Percentiles rank a stretch among this genome's conserved stretches.
Conservation (phyloP, 2,113 vertebrate genomes). For the Cynocephalus volans region DNA sequence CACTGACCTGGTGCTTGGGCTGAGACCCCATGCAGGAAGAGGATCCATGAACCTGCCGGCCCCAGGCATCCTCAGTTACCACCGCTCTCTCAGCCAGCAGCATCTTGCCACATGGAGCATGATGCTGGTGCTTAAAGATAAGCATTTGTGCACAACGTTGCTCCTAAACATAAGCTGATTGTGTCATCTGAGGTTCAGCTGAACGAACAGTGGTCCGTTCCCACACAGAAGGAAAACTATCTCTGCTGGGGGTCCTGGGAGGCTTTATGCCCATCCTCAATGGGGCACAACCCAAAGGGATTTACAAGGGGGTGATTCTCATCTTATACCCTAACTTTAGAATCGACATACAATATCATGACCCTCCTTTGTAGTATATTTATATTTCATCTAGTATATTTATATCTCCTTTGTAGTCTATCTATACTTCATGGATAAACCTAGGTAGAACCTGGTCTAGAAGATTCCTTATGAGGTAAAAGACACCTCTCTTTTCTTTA, state of each 20-base stretch:
- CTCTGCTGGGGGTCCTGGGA: background rate
- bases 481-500: background rate
- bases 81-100: accelerated
- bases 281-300: accelerated
- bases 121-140: background rate
- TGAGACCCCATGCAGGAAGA: too few relatives aligned
- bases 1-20: background rate
- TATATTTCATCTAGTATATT: background rate
- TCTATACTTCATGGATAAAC: background rate
- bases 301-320: background rate
- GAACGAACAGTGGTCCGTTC: background rate
- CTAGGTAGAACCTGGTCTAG: background rate
- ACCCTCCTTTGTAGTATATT: background rate
- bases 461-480: background rate
- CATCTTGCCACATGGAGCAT: accelerated
- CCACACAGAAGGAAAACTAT: background rate
- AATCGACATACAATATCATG: background rate
- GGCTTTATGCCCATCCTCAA: background rate
- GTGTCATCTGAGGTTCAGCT: background rate
- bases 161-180: background rate
- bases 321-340: background rate
- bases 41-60: background rate
- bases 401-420: background rate
- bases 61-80: background rate
- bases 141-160: background rate